These are phyloP conservation scores for Carassius carassius DNA, from an alignment of 2,113 vertebrate species.

Conservation along the genomic window DNA sequence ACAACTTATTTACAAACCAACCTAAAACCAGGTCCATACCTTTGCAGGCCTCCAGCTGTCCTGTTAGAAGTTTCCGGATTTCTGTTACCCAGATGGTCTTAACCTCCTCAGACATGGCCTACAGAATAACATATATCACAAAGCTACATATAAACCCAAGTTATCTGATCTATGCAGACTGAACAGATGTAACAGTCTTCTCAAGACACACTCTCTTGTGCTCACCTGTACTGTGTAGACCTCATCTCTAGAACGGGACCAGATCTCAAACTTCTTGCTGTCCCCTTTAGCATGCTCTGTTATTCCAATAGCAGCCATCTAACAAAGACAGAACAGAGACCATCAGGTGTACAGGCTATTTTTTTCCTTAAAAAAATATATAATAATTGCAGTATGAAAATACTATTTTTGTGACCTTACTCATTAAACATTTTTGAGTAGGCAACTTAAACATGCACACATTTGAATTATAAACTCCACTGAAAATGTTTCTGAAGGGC, in stretches of 20 bases:
- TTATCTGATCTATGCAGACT: background rate
- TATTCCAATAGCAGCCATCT: slow-evolving; percentile 96
- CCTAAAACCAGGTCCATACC: slow-evolving; percentile 71
- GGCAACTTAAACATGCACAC: background rate
- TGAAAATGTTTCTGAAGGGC: background rate
- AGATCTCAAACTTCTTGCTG: slow-evolving; percentile 96
- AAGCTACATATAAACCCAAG: background rate
- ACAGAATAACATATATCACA: slow-evolving; percentile 41
- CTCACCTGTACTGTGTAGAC: slow-evolving; percentile 95
- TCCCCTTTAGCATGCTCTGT: slow-evolving; percentile 97
- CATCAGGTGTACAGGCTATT: background rate
- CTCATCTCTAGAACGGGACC: slow-evolving; percentile 95
- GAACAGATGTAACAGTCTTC: background rate
- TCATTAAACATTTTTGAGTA: background rate
- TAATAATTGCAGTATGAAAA: background rate
- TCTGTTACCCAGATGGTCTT: slow-evolving; percentile 95
- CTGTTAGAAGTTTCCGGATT: slow-evolving; percentile 94
- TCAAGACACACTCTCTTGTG: background rate
- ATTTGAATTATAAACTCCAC: background rate
- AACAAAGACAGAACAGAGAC: slow-evolving; percentile 31
- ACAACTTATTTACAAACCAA: background rate
- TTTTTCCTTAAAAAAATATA: background rate
- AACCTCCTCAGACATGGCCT: slow-evolving; percentile 89
- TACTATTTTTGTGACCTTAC: background rate
- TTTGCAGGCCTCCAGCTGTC: slow-evolving; percentile 91